A percentile compares a stretch with the other conserved stretches of the same genome.
Conservation (phyloP, 2,888 invertebrate genomes). For the Galerucella nymphaeae region DNA sequence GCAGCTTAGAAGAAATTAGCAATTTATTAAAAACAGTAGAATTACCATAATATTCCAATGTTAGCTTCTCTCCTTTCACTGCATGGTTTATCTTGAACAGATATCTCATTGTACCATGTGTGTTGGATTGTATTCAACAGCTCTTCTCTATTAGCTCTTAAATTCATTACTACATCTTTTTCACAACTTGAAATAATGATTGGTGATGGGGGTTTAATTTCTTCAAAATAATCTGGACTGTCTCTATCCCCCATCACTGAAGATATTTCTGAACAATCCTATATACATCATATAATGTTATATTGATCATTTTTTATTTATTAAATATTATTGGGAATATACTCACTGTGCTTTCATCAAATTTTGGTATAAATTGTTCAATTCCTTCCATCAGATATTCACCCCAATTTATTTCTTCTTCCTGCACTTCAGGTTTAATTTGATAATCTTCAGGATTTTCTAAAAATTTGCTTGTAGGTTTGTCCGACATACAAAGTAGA, state of each 20-base stretch:
- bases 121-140: constrained; percentile 56
- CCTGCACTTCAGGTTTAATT: constrained; percentile 55
- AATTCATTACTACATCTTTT: constrained; percentile 49
- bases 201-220: constrained; percentile 23
- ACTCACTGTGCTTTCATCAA: constrained; percentile 51
- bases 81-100: constrained; percentile 52
- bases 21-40: constrained; percentile 13
- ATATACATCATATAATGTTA: constrained; percentile 31
- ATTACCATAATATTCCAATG: constrained; percentile 59
- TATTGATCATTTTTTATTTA: background rate
- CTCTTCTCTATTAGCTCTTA: constrained; percentile 50
- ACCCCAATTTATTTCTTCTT: constrained; percentile 67
- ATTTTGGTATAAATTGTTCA: constrained; percentile 50
- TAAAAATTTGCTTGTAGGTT: constrained; percentile 59
- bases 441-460: constrained; percentile 51
- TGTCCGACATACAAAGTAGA: constrained; percentile 58
- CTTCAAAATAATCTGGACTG: constrained; percentile 17
- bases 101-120: constrained; percentile 57
- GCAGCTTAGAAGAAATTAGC: background rate
- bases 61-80: constrained; percentile 58
- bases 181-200: constrained; percentile 42
- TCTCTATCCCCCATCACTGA: constrained; percentile 36
- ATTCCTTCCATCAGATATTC: constrained; percentile 66
- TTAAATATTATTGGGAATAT: constrained; percentile 4
- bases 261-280: constrained; percentile 45